phyloP scores from a whole-genome alignment of 2,113 vertebrate species.

The Orientallactaga bullata region DNA sequence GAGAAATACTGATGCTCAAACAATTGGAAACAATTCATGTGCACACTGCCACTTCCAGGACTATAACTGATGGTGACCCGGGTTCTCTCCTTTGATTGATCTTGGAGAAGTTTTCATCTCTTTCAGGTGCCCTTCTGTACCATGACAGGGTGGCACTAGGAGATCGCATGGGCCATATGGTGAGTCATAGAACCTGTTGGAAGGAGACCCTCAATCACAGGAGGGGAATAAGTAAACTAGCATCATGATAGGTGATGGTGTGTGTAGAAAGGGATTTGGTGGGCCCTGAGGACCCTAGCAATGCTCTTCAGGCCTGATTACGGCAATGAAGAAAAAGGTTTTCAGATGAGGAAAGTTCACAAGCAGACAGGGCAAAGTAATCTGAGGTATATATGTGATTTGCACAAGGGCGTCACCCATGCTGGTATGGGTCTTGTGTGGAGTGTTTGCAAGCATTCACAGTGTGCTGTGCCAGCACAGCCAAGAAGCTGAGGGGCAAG shows the following conservation, averaged over 20 bases:
- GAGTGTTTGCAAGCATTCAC: fast-evolving
- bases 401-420: not conserved
- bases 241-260: too few relatives aligned
- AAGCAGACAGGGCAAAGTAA: too few relatives aligned
- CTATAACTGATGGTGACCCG: not conserved
- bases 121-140: not conserved
- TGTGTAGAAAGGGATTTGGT: not conserved
- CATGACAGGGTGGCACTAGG: not conserved
- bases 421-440: not conserved
- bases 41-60: not conserved
- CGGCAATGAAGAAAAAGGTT: not conserved
- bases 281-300: not conserved
- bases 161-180: not conserved
- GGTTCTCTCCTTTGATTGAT: not conserved
- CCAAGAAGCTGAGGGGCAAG: fast-evolving
- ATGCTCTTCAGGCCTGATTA: not conserved
- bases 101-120: not conserved
- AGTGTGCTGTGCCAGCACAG: too few relatives aligned
- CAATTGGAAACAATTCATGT: not conserved
- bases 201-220: not conserved
- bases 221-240: too few relatives aligned
- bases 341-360: not conserved
- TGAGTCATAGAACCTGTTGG: not conserved
- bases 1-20: not conserved
- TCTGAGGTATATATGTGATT: not conserved